phyloP scores from a whole-genome alignment of 2,113 vertebrate genomes.

The Aegithalos caudatus region DNA sequence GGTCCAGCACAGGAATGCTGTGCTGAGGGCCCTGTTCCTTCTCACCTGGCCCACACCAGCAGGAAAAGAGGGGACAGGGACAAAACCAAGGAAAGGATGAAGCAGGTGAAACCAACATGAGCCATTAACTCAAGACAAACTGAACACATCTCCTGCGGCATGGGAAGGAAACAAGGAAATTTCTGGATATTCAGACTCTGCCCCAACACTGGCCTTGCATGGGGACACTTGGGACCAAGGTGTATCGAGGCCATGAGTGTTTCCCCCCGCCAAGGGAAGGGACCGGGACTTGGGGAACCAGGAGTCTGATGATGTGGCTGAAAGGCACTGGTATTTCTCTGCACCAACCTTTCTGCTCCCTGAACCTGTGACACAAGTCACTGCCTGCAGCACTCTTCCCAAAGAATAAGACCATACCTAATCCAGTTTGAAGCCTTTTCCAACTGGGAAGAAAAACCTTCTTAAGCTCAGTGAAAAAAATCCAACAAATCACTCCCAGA shows the following conservation, averaged over 20 bases:
- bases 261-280: accelerated
- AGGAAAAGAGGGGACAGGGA: not conserved
- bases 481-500: not conserved
- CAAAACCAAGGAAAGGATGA: not conserved
- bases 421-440: not conserved
- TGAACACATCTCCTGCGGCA: not conserved
- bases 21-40: not conserved
- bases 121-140: not conserved
- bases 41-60: not conserved
- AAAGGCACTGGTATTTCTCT: not conserved
- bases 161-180: not conserved
- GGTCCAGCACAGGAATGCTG: not conserved
- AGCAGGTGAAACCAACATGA: not conserved
- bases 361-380: not conserved
- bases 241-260: accelerated
- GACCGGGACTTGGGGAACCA: not conserved
- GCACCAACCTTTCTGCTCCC: not conserved
- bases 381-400: not conserved
- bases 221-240: not conserved
- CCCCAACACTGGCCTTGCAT: not conserved
- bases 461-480: not conserved
- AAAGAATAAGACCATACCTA: not conserved
- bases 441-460: not conserved
- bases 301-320: not conserved
- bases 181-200: not conserved